Percentiles rank a stretch among this genome's conserved stretches.
Conservation (phyloP, 1,140 invertebrate species). For the Pararge aegeria region DNA sequence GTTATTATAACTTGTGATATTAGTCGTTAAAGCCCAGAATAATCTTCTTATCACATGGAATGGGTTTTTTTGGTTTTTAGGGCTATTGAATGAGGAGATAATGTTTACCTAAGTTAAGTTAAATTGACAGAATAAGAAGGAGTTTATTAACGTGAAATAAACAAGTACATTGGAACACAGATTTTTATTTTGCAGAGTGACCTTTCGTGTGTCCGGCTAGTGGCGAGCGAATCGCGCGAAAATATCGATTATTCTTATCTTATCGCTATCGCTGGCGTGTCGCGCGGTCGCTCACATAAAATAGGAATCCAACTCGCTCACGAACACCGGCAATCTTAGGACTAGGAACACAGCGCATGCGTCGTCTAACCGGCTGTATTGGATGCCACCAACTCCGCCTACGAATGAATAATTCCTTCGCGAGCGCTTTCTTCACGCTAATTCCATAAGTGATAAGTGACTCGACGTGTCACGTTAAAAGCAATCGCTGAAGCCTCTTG, state of each 20-base stretch:
- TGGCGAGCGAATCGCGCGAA: conserved; percentile 65
- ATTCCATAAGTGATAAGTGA: conserved; percentile 8
- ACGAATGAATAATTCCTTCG: conserved; percentile 41
- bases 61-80: too few species aligned
- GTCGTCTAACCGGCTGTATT: conserved; percentile 45
- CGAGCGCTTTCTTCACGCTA: conserved; percentile 17
- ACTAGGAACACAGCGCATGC: conserved; percentile 53
- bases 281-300: conserved; percentile 51
- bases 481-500: neutral
- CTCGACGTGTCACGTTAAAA: neutral
- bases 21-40: too few species aligned
- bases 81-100: too few species aligned
- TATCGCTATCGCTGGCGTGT: conserved; percentile 72
- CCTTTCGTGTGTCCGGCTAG: conserved; percentile 57
- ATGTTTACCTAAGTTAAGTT: too few species aligned
- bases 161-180: neutral
- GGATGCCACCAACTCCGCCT: conserved; percentile 61
- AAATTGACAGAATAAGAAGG: too few species aligned
- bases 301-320: conserved; percentile 62
- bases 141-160: neutral
- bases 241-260: conserved; percentile 75
- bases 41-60: too few species aligned
- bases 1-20: too few species aligned
- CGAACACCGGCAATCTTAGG: conserved; percentile 20
- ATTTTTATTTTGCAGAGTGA: conserved; percentile 58